Conservation (phyloP, 2,797 vertebrate genomes). For the Glyptemys insculpta region DNA sequence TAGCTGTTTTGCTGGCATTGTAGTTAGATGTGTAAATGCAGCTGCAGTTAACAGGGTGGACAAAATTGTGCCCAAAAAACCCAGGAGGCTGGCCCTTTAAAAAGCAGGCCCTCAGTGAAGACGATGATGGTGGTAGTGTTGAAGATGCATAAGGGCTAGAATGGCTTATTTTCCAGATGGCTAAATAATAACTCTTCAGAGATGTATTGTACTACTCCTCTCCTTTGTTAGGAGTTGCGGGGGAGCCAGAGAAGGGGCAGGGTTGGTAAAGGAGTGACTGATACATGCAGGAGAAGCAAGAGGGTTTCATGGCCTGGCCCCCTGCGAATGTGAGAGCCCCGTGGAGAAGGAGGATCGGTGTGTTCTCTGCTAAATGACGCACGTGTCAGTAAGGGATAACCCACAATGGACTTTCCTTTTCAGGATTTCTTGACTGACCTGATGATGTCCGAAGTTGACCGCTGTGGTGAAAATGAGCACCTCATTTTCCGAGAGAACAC, state of each 20-base stretch:
- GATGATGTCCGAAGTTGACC: slow-evolving; percentile 99
- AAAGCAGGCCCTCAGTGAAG: accelerated
- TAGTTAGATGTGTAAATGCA: background rate
- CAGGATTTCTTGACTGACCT: slow-evolving; percentile 99
- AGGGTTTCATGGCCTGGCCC: background rate
- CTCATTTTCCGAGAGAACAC: slow-evolving; percentile 99
- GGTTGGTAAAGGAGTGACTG: accelerated
- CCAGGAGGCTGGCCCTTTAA: accelerated
- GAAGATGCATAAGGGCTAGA: background rate
- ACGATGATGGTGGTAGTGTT: accelerated
- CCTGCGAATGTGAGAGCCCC: accelerated
- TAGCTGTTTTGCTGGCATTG: background rate
- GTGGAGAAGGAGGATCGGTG: background rate
- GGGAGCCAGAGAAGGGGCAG: accelerated
- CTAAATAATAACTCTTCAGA: background rate
- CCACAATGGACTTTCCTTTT: slow-evolving; percentile 62
- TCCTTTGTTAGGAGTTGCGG: background rate
- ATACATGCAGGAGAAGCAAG: background rate
- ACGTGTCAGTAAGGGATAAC: background rate
- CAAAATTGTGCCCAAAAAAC: background rate
- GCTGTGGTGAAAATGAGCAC: slow-evolving; percentile 98
- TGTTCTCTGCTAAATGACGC: background rate
- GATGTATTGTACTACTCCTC: background rate
- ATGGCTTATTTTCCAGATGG: accelerated
- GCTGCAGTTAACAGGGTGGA: accelerated